Evolutionary conservation across 2,888 invertebrate species (phyloP).

Genomic region (Malacosoma neustria): DNA sequence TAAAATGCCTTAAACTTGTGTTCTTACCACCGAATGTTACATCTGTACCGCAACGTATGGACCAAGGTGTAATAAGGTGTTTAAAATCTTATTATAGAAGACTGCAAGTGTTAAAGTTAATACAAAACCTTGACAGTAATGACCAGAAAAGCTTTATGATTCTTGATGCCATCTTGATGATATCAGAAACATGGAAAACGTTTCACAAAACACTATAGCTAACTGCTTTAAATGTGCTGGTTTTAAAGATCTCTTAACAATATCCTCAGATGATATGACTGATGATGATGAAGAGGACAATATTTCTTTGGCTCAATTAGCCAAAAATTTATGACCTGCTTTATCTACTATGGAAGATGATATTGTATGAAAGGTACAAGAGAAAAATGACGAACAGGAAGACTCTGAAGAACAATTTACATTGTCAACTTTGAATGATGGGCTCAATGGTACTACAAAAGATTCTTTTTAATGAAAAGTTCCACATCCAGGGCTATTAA

Average conservation of each 20-base stretch:
- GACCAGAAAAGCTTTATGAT: slow-evolving; percentile 8
- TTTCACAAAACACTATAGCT: slow-evolving; percentile 11
- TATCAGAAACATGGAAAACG: slow-evolving; percentile 12
- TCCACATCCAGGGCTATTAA: slow-evolving; percentile 5
- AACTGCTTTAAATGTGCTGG: slow-evolving; percentile 7
- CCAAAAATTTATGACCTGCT: slow-evolving; percentile 1
- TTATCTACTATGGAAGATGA: slow-evolving; percentile 5
- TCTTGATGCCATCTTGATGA: slow-evolving; percentile 13
- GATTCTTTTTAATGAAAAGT: slow-evolving; percentile 10
- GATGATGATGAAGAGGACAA: slow-evolving; percentile 2
- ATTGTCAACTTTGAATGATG: slow-evolving; percentile 12
- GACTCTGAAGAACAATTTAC: slow-evolving; percentile 13
- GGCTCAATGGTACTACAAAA: slow-evolving; percentile 15
- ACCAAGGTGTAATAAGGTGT: slow-evolving; percentile 13
- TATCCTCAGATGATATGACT: slow-evolving; percentile 4
- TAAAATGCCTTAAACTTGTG: slow-evolving; percentile 20
- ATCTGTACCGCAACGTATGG: slow-evolving; percentile 10
- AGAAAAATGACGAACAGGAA: slow-evolving; percentile 7
- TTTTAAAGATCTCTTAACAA: slow-evolving; percentile 5
- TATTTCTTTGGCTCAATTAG: slow-evolving; percentile 6
- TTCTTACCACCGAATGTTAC: slow-evolving; percentile 11
- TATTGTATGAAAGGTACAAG: slow-evolving; percentile 6
- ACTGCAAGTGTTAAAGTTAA: slow-evolving; percentile 9
- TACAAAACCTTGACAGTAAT: slow-evolving; percentile 4
- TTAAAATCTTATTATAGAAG: slow-evolving; percentile 11